Evolutionary conservation across 2,888 invertebrate species (phyloP).

Genomic region (Diplolepis rosae): DNA sequence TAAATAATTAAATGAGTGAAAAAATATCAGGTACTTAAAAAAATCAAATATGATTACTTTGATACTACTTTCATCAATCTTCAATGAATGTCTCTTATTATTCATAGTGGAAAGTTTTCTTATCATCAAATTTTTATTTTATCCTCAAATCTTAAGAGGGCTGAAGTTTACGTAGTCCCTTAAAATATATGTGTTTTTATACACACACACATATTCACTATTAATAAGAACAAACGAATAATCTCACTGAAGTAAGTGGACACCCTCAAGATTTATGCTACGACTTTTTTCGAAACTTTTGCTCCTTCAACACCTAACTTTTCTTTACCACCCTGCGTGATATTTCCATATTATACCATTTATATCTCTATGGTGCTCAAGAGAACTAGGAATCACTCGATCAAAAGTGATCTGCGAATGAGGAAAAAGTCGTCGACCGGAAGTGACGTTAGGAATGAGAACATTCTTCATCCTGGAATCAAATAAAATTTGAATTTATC

Average conservation of each 20-base stretch:
- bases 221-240: background rate
- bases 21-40: too few species aligned
- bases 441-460: background rate
- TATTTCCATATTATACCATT: background rate
- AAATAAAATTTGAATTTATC: slow-evolving; percentile 4
- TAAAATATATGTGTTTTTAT: too few species aligned
- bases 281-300: background rate
- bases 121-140: background rate
- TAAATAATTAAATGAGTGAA: too few species aligned
- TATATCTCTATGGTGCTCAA: background rate
- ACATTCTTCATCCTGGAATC: background rate
- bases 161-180: background rate
- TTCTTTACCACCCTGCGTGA: background rate
- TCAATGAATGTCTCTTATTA: too few species aligned
- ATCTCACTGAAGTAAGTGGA: background rate
- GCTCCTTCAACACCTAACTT: slow-evolving; percentile 7
- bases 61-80: too few species aligned
- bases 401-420: background rate
- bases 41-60: too few species aligned
- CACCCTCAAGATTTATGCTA: background rate
- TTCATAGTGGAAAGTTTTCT: background rate
- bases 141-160: background rate
- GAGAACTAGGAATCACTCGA: background rate
- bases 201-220: background rate
- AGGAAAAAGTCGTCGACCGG: background rate